Evolutionary conservation across 1,140 invertebrate species (phyloP).

Genomic region (Pseudoatta argentina): DNA sequence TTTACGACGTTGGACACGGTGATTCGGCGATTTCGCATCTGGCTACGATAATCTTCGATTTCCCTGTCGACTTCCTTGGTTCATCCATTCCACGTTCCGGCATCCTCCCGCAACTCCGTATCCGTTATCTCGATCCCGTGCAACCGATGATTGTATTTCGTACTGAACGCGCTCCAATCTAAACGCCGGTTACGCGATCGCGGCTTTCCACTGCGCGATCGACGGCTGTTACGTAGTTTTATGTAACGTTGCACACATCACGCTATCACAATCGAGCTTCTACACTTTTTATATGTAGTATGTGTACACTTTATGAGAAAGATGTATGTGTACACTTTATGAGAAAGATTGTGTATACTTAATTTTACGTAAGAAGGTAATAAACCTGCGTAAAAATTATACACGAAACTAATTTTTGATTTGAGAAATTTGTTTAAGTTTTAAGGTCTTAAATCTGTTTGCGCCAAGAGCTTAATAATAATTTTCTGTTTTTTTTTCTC

Average conservation of each 20-base stretch:
- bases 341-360: too few species aligned
- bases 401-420: background rate
- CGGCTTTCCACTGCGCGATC: background rate
- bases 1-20: background rate
- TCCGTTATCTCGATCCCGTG: background rate
- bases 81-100: background rate
- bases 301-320: background rate
- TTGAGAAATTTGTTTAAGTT: background rate
- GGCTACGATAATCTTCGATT: background rate
- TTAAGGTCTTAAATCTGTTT: background rate
- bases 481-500: background rate
- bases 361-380: background rate
- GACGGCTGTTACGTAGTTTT: conserved; percentile 12
- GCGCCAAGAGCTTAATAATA: background rate
- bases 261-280: conserved; percentile 3
- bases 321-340: background rate
- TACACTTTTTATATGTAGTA: background rate
- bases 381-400: background rate
- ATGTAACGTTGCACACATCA: background rate
- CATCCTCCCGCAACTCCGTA: background rate
- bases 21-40: conserved; percentile 36
- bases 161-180: background rate
- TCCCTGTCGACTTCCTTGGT: background rate
- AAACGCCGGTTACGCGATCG: conserved; percentile 29
- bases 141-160: background rate